These are phyloP conservation scores for Cephus cinctus DNA, from an alignment of 1,140 invertebrate species.

Conservation along the genomic window DNA sequence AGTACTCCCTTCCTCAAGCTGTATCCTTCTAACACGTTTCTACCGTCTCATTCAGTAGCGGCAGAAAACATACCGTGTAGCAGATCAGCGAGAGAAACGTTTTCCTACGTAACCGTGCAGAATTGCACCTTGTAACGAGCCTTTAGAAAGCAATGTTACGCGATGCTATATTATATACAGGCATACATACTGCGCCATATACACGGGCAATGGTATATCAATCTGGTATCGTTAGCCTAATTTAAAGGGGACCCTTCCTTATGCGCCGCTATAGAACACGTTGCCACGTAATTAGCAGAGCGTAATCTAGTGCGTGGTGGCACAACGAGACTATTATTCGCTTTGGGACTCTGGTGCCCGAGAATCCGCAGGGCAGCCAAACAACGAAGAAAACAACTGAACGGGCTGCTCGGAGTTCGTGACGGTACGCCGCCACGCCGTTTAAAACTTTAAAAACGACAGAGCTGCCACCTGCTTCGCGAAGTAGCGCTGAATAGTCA, in stretches of 20 bases:
- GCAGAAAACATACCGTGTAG: too few species aligned
- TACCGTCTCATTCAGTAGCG: constrained; percentile 6
- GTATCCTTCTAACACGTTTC: constrained; percentile 7
- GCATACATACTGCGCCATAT: too few species aligned
- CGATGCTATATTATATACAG: too few species aligned
- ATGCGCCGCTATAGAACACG: constrained; percentile 34
- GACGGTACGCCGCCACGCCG: constrained; percentile 20
- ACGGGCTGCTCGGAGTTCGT: too few species aligned
- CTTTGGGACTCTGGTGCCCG: constrained; percentile 5
- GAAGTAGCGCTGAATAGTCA: constrained; percentile 35
- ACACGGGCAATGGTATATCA: too few species aligned
- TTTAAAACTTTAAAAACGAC: constrained; percentile 13
- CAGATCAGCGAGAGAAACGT: too few species aligned
- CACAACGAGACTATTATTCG: constrained; percentile 33
- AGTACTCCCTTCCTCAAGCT: too few species aligned
- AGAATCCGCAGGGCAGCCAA: too few species aligned
- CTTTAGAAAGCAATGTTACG: too few species aligned
- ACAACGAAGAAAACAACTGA: too few species aligned
- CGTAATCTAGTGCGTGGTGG: constrained; percentile 45
- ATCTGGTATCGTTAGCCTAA: constrained; percentile 39
- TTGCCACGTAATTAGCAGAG: constrained; percentile 49
- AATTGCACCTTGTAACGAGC: too few species aligned
- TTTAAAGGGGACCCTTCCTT: constrained; percentile 43
- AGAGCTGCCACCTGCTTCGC: constrained; percentile 31
- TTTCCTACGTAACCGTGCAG: too few species aligned